A percentile compares a stretch with the other conserved stretches of the same genome.
Evolutionary conservation across 1,140 invertebrate genomes (phyloP).

Genomic region (Drosophila equinoxialis): DNA sequence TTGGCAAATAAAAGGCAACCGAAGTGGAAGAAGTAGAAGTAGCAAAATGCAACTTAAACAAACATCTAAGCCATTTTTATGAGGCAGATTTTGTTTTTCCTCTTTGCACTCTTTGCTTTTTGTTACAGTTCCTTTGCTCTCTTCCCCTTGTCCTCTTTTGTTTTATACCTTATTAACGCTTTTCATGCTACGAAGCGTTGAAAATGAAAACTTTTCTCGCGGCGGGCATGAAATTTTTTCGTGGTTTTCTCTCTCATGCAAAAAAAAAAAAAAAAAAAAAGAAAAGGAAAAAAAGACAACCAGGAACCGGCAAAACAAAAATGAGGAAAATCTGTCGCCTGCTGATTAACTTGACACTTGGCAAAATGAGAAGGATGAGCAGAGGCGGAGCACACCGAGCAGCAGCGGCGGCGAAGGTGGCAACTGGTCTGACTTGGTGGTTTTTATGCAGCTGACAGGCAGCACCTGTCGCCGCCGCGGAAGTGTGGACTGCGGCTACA

Average conservation of each 20-base stretch:
- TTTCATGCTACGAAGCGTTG: constrained; percentile 47
- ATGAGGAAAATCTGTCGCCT: constrained; percentile 42
- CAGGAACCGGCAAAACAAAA: constrained; percentile 15
- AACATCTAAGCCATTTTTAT: constrained; percentile 73
- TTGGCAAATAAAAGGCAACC: constrained; percentile 57
- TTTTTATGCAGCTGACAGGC: constrained; percentile 73
- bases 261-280: constrained; percentile 28
- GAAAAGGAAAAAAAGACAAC: constrained; percentile 18
- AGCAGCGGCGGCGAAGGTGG: constrained; percentile 14
- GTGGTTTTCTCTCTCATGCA: constrained; percentile 22
- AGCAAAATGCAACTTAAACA: constrained; percentile 54
- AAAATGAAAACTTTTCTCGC: constrained; percentile 62
- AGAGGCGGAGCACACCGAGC: constrained; percentile 9
- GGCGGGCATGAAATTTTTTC: constrained; percentile 64
- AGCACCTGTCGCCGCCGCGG: constrained; percentile 63
- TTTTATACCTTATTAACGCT: constrained; percentile 76
- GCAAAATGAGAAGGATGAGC: constrained; percentile 8
- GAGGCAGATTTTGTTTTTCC: constrained; percentile 55
- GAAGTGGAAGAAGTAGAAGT: constrained; percentile 27
- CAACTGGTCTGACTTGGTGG: constrained; percentile 39
- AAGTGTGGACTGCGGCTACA: constrained; percentile 32
- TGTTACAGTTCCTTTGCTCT: neutral
- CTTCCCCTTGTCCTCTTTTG: neutral
- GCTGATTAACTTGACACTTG: constrained; percentile 75
- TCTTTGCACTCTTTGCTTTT: constrained; percentile 30